A percentile compares a stretch with the other conserved stretches of the same genome.
phyloP scores from a whole-genome alignment of 2,113 vertebrate species.

The Cygnus atratus region DNA sequence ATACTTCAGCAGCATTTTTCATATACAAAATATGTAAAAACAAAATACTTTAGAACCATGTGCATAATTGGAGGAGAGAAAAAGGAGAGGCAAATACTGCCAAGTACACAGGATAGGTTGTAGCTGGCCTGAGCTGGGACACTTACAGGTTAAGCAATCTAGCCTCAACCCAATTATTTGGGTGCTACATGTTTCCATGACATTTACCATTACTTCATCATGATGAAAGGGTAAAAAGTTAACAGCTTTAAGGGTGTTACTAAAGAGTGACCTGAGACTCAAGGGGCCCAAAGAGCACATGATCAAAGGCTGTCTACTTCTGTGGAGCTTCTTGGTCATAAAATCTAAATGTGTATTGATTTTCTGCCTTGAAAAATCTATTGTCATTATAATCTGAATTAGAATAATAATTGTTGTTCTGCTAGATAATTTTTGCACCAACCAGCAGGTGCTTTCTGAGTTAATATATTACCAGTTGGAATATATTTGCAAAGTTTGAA shows the following conservation, averaged over 20 bases:
- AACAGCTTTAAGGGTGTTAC: not conserved
- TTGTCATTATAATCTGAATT: not conserved
- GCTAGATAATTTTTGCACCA: not conserved
- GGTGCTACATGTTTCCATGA: not conserved
- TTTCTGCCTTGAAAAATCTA: not conserved
- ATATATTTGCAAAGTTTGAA: not conserved
- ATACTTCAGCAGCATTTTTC: not conserved
- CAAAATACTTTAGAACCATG: not conserved
- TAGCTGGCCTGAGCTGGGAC: not conserved
- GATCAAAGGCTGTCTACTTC: constrained; percentile 9
- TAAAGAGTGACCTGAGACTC: not conserved
- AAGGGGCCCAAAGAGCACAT: not conserved
- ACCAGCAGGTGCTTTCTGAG: not conserved
- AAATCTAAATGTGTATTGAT: not conserved
- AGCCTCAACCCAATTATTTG: not conserved
- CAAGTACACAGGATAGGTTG: not conserved
- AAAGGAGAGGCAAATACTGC: not conserved
- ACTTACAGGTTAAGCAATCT: not conserved
- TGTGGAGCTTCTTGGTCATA: not conserved
- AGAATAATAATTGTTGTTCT: not conserved
- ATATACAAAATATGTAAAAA: not conserved
- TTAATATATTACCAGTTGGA: not conserved
- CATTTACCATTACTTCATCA: not conserved
- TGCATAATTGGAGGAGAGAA: not conserved
- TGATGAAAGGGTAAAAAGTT: not conserved